Percentiles rank a stretch among this genome's conserved stretches.
phyloP scores from a whole-genome alignment of 2,888 invertebrate genomes.

The Crepidodera aurea region DNA sequence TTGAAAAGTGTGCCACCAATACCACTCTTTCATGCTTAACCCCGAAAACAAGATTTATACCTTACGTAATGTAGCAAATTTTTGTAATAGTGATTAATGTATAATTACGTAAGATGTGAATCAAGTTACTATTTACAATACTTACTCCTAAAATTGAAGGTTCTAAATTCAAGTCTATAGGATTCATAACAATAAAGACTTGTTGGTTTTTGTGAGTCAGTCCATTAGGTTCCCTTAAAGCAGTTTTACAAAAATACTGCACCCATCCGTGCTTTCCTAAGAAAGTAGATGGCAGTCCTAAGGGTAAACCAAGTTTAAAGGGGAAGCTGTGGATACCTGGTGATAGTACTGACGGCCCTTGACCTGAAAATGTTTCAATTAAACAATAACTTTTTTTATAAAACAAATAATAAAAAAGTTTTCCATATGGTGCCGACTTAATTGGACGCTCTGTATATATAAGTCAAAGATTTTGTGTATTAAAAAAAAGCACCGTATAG shows the following conservation, averaged over 20 bases:
- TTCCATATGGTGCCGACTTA: too few species aligned
- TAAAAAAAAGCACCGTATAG: too few species aligned
- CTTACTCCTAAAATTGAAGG: conserved; percentile 87
- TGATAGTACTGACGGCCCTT: conserved; percentile 83
- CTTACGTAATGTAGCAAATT: not conserved
- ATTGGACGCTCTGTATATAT: too few species aligned
- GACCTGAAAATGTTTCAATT: conserved; percentile 70
- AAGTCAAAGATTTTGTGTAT: too few species aligned
- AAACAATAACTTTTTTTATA: too few species aligned
- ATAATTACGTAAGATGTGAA: not conserved
- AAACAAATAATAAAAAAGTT: too few species aligned
- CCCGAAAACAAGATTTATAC: not conserved
- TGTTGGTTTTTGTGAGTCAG: conserved; percentile 94
- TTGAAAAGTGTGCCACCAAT: conserved; percentile 10
- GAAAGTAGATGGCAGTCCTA: conserved; percentile 91
- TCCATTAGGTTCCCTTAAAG: conserved; percentile 86
- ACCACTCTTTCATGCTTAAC: conserved; percentile 10
- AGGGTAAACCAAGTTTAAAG: conserved; percentile 88
- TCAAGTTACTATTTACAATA: conserved; percentile 43
- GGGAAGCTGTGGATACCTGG: conserved; percentile 96
- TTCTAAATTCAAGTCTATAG: conserved; percentile 90
- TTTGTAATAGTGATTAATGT: not conserved
- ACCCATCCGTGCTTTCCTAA: conserved; percentile 95
- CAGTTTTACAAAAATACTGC: conserved; percentile 92
- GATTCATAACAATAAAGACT: conserved; percentile 97